phyloP scores from a whole-genome alignment of 2,113 vertebrate species.

The Forbesichthys papilliferus region DNA sequence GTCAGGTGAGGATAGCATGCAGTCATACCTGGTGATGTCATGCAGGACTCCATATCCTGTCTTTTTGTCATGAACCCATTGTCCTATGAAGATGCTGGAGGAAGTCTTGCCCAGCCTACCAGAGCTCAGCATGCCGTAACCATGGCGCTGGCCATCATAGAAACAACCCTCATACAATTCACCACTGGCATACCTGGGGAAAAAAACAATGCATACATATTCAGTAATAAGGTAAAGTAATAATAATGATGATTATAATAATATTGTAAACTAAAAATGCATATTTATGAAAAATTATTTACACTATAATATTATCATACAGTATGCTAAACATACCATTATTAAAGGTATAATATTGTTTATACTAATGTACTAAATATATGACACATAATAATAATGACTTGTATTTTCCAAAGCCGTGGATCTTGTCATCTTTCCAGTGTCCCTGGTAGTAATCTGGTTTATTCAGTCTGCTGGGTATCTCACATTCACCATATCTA shows the following conservation, averaged over 20 bases:
- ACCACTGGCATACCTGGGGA: constrained; percentile 85
- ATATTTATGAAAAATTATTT: too few species aligned
- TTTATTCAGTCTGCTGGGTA: constrained; percentile 86
- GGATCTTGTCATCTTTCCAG: constrained; percentile 96
- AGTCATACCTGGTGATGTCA: constrained; percentile 89
- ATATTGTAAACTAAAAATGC: too few species aligned
- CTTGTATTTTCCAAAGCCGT: constrained; percentile 92
- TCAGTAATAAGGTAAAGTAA: not conserved
- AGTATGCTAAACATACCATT: too few species aligned
- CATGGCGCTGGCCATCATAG: constrained; percentile 88
- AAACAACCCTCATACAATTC: constrained; percentile 98
- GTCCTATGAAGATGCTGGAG: constrained; percentile 94
- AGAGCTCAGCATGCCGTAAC: constrained; percentile 93
- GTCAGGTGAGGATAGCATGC: too few species aligned
- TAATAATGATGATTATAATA: too few species aligned
- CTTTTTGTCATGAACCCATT: constrained; percentile 92
- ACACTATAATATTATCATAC: too few species aligned
- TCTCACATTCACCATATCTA: constrained; percentile 87
- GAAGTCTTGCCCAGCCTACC: constrained; percentile 87
- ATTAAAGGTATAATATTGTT: not conserved
- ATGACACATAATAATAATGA: constrained; percentile 57
- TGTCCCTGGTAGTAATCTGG: constrained; percentile 87
- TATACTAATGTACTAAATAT: not conserved
- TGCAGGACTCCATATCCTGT: constrained; percentile 93
- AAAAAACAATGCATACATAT: constrained; percentile 5